A percentile compares a stretch with the other conserved stretches of the same genome.
These are phyloP conservation scores for Ametastegia equiseti DNA, from an alignment of 2,888 invertebrate genomes.

Conservation along the genomic window DNA sequence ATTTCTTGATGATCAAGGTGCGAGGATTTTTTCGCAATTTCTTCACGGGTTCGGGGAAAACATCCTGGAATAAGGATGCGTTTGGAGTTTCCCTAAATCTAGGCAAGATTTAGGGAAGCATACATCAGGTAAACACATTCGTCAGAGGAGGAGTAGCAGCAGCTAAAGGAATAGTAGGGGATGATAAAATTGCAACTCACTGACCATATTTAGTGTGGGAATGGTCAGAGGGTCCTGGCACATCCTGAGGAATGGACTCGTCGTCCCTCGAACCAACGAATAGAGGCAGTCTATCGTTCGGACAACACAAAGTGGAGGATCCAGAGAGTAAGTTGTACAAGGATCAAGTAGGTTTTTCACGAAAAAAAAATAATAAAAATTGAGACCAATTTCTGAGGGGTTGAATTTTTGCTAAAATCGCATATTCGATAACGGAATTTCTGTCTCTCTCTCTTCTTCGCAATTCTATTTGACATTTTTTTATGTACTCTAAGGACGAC, in stretches of 20 bases:
- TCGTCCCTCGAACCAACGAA: constrained; percentile 19
- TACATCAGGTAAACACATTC: background rate
- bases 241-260: constrained; percentile 43
- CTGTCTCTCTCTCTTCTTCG: background rate
- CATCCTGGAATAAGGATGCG: background rate
- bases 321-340: background rate
- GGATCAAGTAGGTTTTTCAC: background rate
- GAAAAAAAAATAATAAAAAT: background rate
- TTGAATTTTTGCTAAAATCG: background rate
- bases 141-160: background rate
- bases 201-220: constrained; percentile 75
- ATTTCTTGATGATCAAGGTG: background rate
- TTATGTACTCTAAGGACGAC: background rate
- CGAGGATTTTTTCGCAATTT: background rate
- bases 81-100: too few species aligned
- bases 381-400: background rate
- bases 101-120: background rate
- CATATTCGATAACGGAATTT: background rate
- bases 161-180: background rate
- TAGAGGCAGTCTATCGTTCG: constrained; percentile 7
- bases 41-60: background rate
- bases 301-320: background rate
- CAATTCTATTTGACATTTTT: background rate
- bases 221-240: constrained; percentile 67
- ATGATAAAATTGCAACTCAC: constrained; percentile 75